Evolutionary conservation across 2,797 vertebrate genomes (phyloP), one percentile per base, ranked within the genome.

Genomic region (Momotus momota): DNA sequence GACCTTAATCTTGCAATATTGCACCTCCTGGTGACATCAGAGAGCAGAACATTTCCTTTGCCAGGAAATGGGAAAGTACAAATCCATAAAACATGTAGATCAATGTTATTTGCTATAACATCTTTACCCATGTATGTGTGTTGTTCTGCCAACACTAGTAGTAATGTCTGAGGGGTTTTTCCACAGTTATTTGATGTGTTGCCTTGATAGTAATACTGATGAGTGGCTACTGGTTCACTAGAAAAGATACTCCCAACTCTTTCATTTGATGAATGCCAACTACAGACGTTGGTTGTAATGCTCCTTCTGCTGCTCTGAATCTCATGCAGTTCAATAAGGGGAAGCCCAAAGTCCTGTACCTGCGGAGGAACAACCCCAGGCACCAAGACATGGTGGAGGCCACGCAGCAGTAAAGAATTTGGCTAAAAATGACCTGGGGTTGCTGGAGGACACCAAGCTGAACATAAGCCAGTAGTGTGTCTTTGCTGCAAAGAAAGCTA

Each of bases 61-160:
- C 58, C 2, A 5, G 41, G 66, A 57, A 83, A 61, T 46, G 22
- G 18, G 23, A 72, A 70, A 62, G 40, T 43, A 62, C 18, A 61
- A 81, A 70, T 15, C 40, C 45, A 41, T 64, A 41, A 21, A 26
- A 29, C 21, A 43, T 0, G 0, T 23, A 22, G 3, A 1, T 31
- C 35, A 58, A 2, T 33, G 41, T 35, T 55, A 41, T 17, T 66
- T 26, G 19, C 20, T 46, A 10, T 41, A 45, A 17, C 12, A 43
- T 9, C 43, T 58, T 22, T 52, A 33, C 25, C 25, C 3, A 4
- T 55, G 2, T 14, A 27, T 8, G 4, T 20, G 14, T 23, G 35
- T 35, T 51, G 18, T 20, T 74, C 20, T 75, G 41, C 40, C 61
- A 82, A 31, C 15, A 38, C 5, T 1, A 0, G 13, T 19, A 54